Evolutionary conservation across 2,888 invertebrate genomes (phyloP).

Genomic region (Tupiocoris notatus): DNA sequence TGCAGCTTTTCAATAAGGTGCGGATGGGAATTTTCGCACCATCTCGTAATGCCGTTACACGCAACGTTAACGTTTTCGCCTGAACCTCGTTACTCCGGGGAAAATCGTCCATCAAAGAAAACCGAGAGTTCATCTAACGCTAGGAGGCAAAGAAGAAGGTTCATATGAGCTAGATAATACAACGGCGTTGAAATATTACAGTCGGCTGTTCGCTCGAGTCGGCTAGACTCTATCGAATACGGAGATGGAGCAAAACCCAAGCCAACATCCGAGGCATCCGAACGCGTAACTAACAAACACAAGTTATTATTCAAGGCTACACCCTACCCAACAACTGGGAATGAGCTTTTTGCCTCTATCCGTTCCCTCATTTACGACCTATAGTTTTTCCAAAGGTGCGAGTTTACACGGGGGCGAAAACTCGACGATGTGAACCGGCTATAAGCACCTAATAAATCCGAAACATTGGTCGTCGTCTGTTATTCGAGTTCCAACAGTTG

Average conservation of each 20-base stretch:
- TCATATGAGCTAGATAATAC: neutral
- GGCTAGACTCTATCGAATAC: neutral
- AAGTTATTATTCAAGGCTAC: neutral
- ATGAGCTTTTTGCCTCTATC: neutral
- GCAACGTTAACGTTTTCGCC: no score
- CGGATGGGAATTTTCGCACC: no score
- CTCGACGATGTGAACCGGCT: no score
- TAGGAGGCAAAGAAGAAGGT: neutral
- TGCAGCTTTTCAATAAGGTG: no score
- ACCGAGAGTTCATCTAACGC: neutral
- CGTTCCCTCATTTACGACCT: neutral
- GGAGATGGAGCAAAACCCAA: neutral
- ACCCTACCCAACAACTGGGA: neutral
- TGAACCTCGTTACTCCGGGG: no score
- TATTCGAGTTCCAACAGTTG: no score
- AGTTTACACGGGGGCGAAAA: neutral
- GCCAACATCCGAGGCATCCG: neutral
- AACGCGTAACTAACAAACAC: neutral
- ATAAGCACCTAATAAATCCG: no score
- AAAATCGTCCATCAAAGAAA: neutral
- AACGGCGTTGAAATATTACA: neutral
- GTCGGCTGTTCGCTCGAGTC: neutral
- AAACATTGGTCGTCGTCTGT: no score
- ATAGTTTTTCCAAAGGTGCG: neutral
- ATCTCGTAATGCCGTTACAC: no score